Percentiles rank a stretch among this genome's conserved stretches.
Conservation (phyloP, 2,797 vertebrate genomes). For the Enteromius fasciolatus region DNA sequence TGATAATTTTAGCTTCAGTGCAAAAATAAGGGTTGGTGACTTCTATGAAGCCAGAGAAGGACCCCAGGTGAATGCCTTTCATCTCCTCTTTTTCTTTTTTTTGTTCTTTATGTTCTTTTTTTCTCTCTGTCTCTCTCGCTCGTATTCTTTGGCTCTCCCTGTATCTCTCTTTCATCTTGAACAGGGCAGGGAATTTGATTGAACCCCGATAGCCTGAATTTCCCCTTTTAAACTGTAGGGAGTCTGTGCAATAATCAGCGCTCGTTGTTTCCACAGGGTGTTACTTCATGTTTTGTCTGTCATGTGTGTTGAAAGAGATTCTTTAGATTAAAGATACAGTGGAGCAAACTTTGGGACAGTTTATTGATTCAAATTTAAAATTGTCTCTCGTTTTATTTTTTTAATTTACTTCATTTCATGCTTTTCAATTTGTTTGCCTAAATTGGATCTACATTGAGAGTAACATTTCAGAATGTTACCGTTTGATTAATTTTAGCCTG, state of each 20-base stretch:
- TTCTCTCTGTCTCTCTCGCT: conserved; percentile 49
- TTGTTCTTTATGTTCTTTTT: conserved; percentile 63
- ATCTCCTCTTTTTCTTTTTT: conserved; percentile 74
- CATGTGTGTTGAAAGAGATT: conserved; percentile 24
- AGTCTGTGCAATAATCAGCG: conserved; percentile 76
- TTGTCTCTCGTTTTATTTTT: conserved; percentile 2
- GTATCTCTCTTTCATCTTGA: conserved; percentile 59
- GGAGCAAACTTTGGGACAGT: conserved; percentile 15
- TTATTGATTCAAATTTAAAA: background rate
- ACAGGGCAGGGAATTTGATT: conserved; percentile 56
- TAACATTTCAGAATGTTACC: no score
- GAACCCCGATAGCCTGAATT: conserved; percentile 48
- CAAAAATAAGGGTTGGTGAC: conserved; percentile 99
- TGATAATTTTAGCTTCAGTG: conserved; percentile 99
- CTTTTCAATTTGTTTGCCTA: background rate
- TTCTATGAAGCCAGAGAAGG: conserved; percentile 99
- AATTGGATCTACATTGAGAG: background rate
- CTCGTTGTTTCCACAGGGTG: conserved; percentile 80
- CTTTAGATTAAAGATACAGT: conserved; percentile 15
- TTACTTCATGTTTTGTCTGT: conserved; percentile 61
- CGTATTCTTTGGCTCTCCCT: conserved; percentile 51
- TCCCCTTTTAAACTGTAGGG: conserved; percentile 71
- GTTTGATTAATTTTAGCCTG: no score
- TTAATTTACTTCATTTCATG: background rate
- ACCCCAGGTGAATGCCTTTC: conserved; percentile 95